Evolutionary conservation across 2,888 invertebrate genomes (phyloP).

Genomic region (Eremobia ochroleuca): DNA sequence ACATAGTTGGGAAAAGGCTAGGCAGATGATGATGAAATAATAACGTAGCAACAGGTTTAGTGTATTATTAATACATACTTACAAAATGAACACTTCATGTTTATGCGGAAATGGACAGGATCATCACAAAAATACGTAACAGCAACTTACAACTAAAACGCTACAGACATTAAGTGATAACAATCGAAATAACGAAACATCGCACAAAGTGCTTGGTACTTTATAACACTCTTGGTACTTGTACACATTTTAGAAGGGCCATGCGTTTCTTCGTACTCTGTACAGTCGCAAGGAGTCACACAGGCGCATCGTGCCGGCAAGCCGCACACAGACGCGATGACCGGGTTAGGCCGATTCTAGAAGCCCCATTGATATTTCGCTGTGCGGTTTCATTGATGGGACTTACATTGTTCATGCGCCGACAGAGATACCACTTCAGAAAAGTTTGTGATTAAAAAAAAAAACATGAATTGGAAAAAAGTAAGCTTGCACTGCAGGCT

Average conservation of each 20-base stretch:
- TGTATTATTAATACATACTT: too few species aligned
- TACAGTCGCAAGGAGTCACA: slow-evolving; percentile 65
- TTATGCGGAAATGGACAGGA: background rate
- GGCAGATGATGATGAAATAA: too few species aligned
- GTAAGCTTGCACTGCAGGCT: background rate
- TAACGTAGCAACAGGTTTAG: too few species aligned
- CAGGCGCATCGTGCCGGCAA: slow-evolving; percentile 66
- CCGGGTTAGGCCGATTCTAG: slow-evolving; percentile 87
- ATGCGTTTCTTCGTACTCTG: slow-evolving; percentile 62
- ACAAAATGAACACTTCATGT: background rate
- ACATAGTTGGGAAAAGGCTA: too few species aligned
- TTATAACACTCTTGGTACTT: slow-evolving; percentile 39
- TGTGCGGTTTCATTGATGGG: slow-evolving; percentile 86
- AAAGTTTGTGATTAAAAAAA: slow-evolving; percentile 7
- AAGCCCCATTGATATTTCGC: slow-evolving; percentile 89
- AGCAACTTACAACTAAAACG: slow-evolving; percentile 10
- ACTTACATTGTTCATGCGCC: slow-evolving; percentile 70
- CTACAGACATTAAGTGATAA: slow-evolving; percentile 23
- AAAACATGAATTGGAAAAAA: background rate
- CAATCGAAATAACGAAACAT: slow-evolving; percentile 42
- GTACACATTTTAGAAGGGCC: slow-evolving; percentile 60
- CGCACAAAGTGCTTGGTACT: slow-evolving; percentile 33
- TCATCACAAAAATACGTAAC: background rate
- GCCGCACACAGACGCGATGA: slow-evolving; percentile 81
- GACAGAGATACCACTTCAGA: slow-evolving; percentile 23